Evolutionary conservation across 2,113 vertebrate genomes (phyloP).

Genomic region (Pangasianodon hypophthalmus): DNA sequence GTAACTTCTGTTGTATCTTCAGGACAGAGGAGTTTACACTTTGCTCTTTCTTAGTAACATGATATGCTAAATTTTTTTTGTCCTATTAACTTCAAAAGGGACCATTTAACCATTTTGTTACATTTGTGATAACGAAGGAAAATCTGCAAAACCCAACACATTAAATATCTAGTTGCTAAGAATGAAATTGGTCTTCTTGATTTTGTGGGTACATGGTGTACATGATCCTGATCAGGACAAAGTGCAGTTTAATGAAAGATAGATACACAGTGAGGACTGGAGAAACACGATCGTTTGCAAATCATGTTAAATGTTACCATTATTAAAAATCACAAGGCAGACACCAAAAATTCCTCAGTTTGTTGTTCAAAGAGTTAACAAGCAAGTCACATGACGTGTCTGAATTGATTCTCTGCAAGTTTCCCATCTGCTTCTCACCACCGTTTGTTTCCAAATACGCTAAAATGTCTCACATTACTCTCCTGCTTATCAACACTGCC

Average conservation of each 20-base stretch:
- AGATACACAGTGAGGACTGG: not conserved
- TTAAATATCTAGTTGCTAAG: not conserved
- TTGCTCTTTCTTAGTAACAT: not conserved
- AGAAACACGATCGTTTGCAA: not conserved
- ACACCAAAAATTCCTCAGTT: not conserved
- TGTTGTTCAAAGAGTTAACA: not conserved
- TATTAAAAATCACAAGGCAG: not conserved
- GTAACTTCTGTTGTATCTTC: not conserved
- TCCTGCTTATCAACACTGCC: constrained; percentile 12
- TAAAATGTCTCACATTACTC: constrained; percentile 13
- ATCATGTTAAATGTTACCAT: not conserved
- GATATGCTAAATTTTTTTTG: not conserved
- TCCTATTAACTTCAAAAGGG: not conserved
- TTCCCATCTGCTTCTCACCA: not conserved
- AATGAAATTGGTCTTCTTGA: not conserved
- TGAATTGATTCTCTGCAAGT: not conserved
- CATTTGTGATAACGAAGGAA: not conserved
- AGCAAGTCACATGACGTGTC: not conserved
- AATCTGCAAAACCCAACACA: not conserved
- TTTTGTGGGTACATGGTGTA: not conserved
- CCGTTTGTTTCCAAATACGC: not conserved
- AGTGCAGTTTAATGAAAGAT: not conserved
- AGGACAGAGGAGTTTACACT: not conserved
- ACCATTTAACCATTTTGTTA: not conserved
- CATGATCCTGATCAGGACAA: not conserved